Conservation (phyloP, 2,888 invertebrate genomes). For the Trachelus tabidus region DNA sequence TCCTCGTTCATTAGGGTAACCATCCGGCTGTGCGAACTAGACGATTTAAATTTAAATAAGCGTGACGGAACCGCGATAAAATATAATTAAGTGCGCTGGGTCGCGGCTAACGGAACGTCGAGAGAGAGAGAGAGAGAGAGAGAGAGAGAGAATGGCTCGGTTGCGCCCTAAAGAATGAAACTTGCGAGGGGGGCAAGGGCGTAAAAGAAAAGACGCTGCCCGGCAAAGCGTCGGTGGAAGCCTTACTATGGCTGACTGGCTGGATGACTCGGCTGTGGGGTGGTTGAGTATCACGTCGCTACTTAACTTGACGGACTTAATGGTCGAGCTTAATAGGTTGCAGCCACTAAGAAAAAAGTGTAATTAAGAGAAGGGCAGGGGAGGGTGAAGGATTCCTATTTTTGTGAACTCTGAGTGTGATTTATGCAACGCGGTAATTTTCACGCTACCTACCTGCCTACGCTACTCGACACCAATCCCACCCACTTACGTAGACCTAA, state of each 20-base stretch:
- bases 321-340: conserved; percentile 51
- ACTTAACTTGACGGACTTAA: conserved; percentile 58
- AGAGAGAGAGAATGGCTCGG: neutral
- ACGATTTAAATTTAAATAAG: conserved; percentile 60
- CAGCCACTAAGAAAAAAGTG: conserved; percentile 38
- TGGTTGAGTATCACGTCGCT: conserved; percentile 49
- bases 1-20: conserved; percentile 27
- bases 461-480: neutral
- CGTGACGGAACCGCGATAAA: conserved; percentile 56
- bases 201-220: neutral
- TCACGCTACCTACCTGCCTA: conserved; percentile 1
- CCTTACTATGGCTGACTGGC: neutral
- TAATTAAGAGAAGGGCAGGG: conserved; percentile 49
- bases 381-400: conserved; percentile 33
- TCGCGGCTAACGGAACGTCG: neutral
- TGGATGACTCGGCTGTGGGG: neutral
- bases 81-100: conserved; percentile 56
- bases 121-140: neutral
- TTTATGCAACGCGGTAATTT: conserved; percentile 50
- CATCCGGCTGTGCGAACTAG: conserved; percentile 34
- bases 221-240: neutral
- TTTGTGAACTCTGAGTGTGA: conserved; percentile 35
- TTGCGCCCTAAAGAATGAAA: neutral
- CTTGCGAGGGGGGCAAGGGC: neutral
- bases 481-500: neutral